Conservation (phyloP, 37 sponge, comb jelly and placozoan species). For the Hormiphora californensis region DNA sequence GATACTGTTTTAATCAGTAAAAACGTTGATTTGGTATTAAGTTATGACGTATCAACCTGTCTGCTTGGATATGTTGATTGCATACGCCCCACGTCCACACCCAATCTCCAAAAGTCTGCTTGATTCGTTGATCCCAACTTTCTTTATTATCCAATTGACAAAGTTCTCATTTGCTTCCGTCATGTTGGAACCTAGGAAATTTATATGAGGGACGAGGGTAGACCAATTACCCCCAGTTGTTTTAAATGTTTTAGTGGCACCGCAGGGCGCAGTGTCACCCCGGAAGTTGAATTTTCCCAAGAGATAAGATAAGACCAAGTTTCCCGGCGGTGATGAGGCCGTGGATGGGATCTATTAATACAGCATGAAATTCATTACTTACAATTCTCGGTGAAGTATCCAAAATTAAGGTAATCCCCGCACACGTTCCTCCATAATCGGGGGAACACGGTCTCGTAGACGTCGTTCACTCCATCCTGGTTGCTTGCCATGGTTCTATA, state of each 20-base stretch:
- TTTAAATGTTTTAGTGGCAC: no score
- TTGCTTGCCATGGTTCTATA: background rate
- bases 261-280: no score
- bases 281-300: no score
- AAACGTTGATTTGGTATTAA: background rate
- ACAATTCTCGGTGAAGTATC: background rate
- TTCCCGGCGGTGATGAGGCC: no score
- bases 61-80: background rate
- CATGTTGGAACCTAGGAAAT: background rate
- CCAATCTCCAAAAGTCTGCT: background rate
- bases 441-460: background rate
- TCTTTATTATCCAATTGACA: background rate
- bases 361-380: no score
- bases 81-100: constrained; percentile 8
- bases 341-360: no score
- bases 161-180: constrained; percentile 30
- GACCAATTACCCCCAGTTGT: no score
- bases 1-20: background rate
- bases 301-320: no score
- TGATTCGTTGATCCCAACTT: background rate
- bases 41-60: background rate
- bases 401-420: constrained; percentile 21
- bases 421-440: background rate
- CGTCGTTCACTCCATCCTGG: background rate
- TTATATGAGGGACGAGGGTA: no score